These are phyloP conservation scores for Lepidurus apus DNA, from an alignment of 1,140 invertebrate species.

Conservation along the genomic window DNA sequence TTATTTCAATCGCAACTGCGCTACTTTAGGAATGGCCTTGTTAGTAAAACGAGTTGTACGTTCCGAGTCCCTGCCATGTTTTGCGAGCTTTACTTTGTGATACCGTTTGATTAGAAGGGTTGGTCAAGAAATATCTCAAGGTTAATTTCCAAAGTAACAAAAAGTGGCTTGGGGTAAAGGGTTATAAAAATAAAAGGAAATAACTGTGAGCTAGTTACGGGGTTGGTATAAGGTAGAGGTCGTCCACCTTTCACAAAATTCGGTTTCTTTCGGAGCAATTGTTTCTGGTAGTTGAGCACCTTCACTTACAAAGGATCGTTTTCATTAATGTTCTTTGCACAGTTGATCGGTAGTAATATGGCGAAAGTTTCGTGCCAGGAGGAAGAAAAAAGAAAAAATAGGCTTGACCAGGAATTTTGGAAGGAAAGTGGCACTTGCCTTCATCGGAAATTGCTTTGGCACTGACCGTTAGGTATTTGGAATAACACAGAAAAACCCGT, in stretches of 20 bases:
- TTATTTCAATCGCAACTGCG: too few relatives aligned
- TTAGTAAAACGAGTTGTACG: too few relatives aligned
- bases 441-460: neutral
- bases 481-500: neutral
- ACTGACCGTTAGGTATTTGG: neutral
- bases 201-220: neutral
- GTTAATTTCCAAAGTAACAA: neutral
- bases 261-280: neutral
- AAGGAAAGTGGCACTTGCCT: neutral
- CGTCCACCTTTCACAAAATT: neutral
- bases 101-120: too few relatives aligned
- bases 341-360: neutral
- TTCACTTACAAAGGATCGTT: neutral
- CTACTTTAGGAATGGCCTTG: too few relatives aligned
- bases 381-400: neutral
- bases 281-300: conserved; percentile 2
- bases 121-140: neutral
- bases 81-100: too few relatives aligned
- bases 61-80: too few relatives aligned
- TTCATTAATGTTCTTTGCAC: neutral
- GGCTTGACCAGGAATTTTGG: neutral
- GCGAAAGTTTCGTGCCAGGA: neutral
- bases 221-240: conserved; percentile 2
- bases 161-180: neutral
- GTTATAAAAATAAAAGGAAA: neutral